phyloP scores from a whole-genome alignment of 23 tunicate genomes.

The Halocynthia roretzi region DNA sequence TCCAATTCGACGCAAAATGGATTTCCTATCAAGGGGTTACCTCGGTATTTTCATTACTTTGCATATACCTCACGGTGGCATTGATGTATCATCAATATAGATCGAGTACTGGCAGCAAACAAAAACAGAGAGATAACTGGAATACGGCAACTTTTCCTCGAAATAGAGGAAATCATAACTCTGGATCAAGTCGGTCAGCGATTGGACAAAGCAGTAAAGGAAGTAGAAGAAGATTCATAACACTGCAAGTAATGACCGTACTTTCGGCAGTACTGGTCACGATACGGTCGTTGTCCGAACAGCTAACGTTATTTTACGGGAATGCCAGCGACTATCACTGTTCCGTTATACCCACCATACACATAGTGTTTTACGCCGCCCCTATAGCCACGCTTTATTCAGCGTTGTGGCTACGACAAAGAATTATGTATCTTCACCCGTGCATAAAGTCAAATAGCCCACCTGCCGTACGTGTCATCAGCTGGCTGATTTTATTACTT shows the following conservation, averaged over 20 bases:
- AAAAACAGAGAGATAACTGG: too few species aligned
- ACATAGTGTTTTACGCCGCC: background rate
- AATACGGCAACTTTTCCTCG: too few species aligned
- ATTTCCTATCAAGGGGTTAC: background rate
- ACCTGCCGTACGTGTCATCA: background rate
- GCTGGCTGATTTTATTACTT: background rate
- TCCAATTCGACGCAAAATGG: background rate
- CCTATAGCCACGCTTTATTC: background rate
- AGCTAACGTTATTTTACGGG: background rate
- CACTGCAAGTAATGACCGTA: background rate
- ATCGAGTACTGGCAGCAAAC: background rate
- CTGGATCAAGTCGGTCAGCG: too few species aligned
- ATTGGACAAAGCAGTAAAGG: too few species aligned
- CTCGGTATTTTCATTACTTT: background rate
- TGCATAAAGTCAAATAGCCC: background rate
- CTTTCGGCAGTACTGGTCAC: constrained; percentile 1
- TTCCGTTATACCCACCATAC: background rate
- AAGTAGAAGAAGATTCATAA: too few species aligned
- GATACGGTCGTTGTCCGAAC: background rate
- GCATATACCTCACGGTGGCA: background rate
- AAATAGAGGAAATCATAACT: too few species aligned
- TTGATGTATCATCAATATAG: background rate
- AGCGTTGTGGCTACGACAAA: background rate
- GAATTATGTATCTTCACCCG: constrained; percentile 1
- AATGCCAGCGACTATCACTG: background rate